Evolutionary conservation across 2,797 vertebrate species (phyloP).

Genomic region (Smutsia temminckii): DNA sequence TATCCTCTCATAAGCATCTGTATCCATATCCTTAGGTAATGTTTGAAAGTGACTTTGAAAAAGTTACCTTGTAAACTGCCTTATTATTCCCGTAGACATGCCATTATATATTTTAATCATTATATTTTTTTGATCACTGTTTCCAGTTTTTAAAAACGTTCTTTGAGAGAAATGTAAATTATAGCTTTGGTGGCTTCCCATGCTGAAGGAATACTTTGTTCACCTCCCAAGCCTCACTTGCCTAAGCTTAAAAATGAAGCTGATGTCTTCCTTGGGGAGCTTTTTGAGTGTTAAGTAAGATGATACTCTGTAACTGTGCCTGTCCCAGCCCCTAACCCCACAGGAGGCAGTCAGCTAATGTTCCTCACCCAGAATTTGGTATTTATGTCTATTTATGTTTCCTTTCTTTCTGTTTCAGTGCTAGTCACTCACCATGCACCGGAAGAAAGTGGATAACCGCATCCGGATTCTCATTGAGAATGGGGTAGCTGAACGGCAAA

Average conservation of each 20-base stretch:
- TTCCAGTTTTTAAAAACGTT: not conserved
- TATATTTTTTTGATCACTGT: not conserved
- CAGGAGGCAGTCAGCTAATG: not conserved
- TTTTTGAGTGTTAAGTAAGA: not conserved
- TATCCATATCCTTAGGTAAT: not conserved
- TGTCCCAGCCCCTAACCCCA: not conserved
- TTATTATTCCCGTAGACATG: not conserved
- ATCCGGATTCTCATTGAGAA: conserved; percentile 98
- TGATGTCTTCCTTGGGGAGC: not conserved
- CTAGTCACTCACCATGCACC: conserved; percentile 85
- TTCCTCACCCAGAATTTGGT: not conserved
- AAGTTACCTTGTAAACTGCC: not conserved
- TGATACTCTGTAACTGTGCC: not conserved
- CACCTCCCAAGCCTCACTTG: not conserved
- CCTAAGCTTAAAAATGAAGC: not conserved
- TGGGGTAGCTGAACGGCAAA: conserved; percentile 91
- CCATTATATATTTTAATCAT: not conserved
- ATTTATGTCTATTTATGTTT: not conserved
- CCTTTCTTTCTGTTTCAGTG: conserved; percentile 57
- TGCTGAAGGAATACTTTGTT: not conserved
- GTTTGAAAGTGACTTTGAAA: not conserved
- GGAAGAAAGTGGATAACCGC: conserved; percentile 97
- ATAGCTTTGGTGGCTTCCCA: not conserved
- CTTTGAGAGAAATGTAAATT: not conserved
- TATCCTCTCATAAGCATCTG: not conserved